Base-by-base conservation (phyloP, 2,797 vertebrate species). In the Dendrocincla fuliginosa region DNA sequence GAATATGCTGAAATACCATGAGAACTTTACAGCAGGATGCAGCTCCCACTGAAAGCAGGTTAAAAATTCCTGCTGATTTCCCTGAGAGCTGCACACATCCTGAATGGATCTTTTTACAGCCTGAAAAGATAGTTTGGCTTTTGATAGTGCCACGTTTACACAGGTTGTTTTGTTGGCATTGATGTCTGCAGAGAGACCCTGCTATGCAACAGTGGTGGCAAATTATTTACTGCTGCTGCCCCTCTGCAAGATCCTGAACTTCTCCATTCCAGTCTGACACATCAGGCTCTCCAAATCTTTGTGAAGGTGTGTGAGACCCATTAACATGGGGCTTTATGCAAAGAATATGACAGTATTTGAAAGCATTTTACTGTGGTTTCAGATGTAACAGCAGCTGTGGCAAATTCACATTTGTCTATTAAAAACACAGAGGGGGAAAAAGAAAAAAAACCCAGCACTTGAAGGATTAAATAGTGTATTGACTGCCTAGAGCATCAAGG, bases 401-500 rank as follows among this genome's bases (percentile, higher is more conserved):
- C 37, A 84, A 90, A 93, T 65, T 35, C 73, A 35, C 24, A 10
- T 70, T 90, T 74, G 37, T 50, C 76, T 75, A 7, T 90, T 92
- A 71, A 92, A 82, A 57, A 30, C 10, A 59, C 5, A 9, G 1
- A 52, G 19, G 44, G 44, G 17, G 46, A 56, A 73, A 84, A 59
- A n/a, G 18, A 20, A 16, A 75, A 77, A 52, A 56, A 49, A 56
- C 47, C 8, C 19, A 49, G 9, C 10, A n/a, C 37, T 74, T 56
- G 63, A 75, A 79, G 74, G 76, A 90, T 92, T 86, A 92, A 95
- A 71, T 56, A 63, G 57, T 64, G 46, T 71, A 37, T 61, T 64
- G 64, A 35, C 49, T 89, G 78, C 81, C 75, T 89, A 42, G 16
- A 87, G 79, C 69, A 63, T 80, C 35, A 60, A 32, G 68, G 60